A percentile compares a stretch with the other conserved stretches of the same genome.
phyloP scores from a whole-genome alignment of 2,888 invertebrate genomes.

The Balanococcus diminutus region DNA sequence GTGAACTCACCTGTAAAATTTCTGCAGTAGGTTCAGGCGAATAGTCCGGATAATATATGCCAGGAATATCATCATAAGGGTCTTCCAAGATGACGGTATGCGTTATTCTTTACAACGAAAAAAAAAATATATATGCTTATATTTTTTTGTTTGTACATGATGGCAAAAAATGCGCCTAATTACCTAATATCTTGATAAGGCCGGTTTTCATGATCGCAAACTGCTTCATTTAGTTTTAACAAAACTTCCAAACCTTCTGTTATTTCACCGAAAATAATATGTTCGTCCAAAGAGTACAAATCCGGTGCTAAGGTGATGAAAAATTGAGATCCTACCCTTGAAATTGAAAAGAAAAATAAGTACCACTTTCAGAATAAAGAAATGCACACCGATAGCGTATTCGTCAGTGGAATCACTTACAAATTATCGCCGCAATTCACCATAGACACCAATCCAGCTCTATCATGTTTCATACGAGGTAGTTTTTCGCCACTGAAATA shows the following conservation, averaged over 20 bases:
- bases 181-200: slow-evolving; percentile 73
- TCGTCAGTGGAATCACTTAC: slow-evolving; percentile 61
- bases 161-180: too few relatives aligned
- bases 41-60: slow-evolving; percentile 76
- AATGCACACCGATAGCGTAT: too few relatives aligned
- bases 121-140: not conserved
- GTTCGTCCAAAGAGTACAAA: slow-evolving; percentile 88
- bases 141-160: not conserved
- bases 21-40: slow-evolving; percentile 79
- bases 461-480: slow-evolving; percentile 89
- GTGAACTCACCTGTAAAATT: slow-evolving; percentile 57
- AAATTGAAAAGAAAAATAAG: slow-evolving; percentile 31
- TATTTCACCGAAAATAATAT: slow-evolving; percentile 95
- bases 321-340: slow-evolving; percentile 84
- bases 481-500: slow-evolving; percentile 90
- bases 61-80: slow-evolving; percentile 88
- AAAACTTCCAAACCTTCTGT: slow-evolving; percentile 89
- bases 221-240: slow-evolving; percentile 87
- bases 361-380: not conserved
- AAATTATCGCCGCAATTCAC: slow-evolving; percentile 90
- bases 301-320: slow-evolving; percentile 90
- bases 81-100: slow-evolving; percentile 96
- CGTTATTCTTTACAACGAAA: slow-evolving; percentile 74
- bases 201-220: slow-evolving; percentile 86
- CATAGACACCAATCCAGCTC: slow-evolving; percentile 88